Evolutionary conservation across 2,888 invertebrate genomes (phyloP).

Genomic region (Pecten maximus): DNA sequence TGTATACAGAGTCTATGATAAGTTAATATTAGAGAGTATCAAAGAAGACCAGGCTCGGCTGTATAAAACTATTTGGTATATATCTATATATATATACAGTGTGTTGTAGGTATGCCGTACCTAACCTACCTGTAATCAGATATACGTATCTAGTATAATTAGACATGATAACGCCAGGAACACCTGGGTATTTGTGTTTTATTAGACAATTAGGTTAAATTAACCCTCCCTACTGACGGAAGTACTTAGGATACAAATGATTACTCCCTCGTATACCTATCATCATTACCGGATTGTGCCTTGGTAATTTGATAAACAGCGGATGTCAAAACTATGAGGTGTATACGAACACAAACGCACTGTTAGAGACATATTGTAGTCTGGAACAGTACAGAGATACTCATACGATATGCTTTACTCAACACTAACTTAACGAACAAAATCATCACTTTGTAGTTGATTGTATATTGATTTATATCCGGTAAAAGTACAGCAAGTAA

Average conservation of each 20-base stretch:
- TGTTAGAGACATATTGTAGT: neutral
- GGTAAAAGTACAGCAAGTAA: no score
- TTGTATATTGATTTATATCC: no score
- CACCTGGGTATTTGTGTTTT: conserved; percentile 1
- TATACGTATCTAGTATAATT: neutral
- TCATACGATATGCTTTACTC: no score
- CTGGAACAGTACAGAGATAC: no score
- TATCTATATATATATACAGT: neutral
- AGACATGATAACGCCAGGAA: neutral
- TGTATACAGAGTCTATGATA: no score
- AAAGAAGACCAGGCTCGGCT: no score
- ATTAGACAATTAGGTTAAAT: neutral
- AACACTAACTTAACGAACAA: no score
- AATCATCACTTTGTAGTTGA: no score
- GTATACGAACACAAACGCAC: neutral
- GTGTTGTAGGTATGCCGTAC: neutral
- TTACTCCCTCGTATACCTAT: neutral
- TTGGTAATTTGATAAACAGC: neutral
- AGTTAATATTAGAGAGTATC: no score
- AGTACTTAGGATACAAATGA: neutral
- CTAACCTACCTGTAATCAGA: neutral
- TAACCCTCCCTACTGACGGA: conserved; percentile 22
- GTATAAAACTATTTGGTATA: no score
- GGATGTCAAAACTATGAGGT: neutral
- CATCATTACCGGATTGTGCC: neutral